phyloP scores from a whole-genome alignment of 2,113 vertebrate species.

The Passerina amoena region DNA sequence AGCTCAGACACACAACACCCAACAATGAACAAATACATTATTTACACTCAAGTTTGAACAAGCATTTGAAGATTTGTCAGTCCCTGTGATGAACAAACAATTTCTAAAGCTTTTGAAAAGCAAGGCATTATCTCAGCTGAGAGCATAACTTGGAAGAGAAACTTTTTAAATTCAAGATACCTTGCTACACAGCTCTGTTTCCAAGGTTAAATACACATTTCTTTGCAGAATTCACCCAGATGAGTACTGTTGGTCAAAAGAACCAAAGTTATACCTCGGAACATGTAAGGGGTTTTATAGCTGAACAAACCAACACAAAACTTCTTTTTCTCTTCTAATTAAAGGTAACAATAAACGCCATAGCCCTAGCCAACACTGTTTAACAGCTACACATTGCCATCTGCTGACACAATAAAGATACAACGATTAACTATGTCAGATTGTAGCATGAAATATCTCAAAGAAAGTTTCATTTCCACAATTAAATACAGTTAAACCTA shows the following conservation, averaged over 20 bases:
- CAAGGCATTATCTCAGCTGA: background rate
- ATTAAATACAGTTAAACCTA: background rate
- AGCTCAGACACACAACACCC: background rate
- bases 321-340: background rate
- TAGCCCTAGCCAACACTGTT: background rate
- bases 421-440: background rate
- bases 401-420: background rate
- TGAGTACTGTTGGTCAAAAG: background rate
- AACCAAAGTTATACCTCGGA: background rate
- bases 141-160: background rate
- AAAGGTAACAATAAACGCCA: background rate
- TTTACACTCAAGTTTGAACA: background rate
- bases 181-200: background rate
- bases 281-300: accelerated
- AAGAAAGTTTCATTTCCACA: background rate
- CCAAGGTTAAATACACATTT: background rate
- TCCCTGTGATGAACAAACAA: background rate
- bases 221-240: background rate
- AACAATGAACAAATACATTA: background rate
- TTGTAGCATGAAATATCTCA: background rate
- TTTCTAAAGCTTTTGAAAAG: background rate
- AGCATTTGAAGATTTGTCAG: background rate
- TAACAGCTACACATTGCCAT: constrained; percentile 30
- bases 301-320: background rate
- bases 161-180: background rate